Percentiles rank a stretch among this genome's conserved stretches.
Conservation (phyloP, 1,140 invertebrate species). For the Drosophila truncata region DNA sequence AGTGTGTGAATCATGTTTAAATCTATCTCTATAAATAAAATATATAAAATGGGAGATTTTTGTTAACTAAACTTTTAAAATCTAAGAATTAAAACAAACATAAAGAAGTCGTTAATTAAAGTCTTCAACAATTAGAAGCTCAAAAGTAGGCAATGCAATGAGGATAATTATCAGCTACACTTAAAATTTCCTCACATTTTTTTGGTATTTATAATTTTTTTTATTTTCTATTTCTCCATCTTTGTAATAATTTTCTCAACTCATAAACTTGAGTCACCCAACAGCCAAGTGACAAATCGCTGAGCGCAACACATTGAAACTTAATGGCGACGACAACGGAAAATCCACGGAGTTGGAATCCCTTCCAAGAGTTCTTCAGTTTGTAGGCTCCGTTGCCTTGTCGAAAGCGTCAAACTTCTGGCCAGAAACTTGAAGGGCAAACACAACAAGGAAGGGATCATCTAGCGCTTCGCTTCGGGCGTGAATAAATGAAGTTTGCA, state of each 20-base stretch:
- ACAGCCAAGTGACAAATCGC: slow-evolving; percentile 71
- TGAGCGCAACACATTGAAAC: slow-evolving; percentile 20
- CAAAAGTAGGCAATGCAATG: background rate
- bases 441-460: slow-evolving; percentile 64
- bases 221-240: background rate
- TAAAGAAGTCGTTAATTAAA: background rate
- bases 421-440: slow-evolving; percentile 63
- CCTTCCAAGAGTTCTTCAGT: slow-evolving; percentile 43
- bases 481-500: slow-evolving; percentile 84
- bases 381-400: slow-evolving; percentile 53
- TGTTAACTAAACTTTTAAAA: background rate
- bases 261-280: slow-evolving; percentile 27
- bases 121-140: background rate
- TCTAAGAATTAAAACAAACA: background rate
- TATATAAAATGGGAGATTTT: background rate
- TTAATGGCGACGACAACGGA: background rate
- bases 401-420: slow-evolving; percentile 76
- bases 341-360: background rate
- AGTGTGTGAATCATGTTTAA: slow-evolving; percentile 37
- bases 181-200: background rate
- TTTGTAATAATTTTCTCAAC: background rate
- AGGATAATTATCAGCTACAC: background rate
- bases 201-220: background rate
- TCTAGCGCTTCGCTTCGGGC: slow-evolving; percentile 67
- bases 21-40: background rate